phyloP scores from a whole-genome alignment of 92 coral and sea anemone genomes.

The Porites evermanni region DNA sequence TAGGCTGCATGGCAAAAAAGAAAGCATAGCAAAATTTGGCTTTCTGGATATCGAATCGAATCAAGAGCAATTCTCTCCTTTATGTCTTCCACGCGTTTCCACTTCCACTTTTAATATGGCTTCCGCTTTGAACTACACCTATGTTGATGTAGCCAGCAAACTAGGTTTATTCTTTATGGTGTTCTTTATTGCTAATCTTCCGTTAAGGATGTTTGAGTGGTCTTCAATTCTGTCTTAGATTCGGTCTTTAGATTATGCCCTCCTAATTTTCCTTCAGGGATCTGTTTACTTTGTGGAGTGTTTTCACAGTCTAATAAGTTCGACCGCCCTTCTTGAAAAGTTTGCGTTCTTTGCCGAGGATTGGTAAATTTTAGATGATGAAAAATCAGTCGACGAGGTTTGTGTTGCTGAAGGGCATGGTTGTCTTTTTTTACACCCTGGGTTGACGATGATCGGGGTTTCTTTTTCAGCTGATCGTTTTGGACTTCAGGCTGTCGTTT shows the following conservation, averaged over 20 bases:
- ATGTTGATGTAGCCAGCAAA: too few relatives aligned
- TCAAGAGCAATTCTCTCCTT: too few relatives aligned
- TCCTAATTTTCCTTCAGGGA: neutral
- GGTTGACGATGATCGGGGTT: neutral
- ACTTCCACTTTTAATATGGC: too few relatives aligned
- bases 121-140: too few relatives aligned
- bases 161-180: neutral
- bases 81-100: too few relatives aligned
- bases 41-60: too few relatives aligned
- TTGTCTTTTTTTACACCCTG: neutral
- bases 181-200: neutral
- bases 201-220: neutral
- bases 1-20: too few relatives aligned
- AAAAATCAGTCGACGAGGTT: neutral
- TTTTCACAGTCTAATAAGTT: too few relatives aligned
- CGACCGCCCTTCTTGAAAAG: neutral
- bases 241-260: neutral
- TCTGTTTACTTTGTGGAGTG: neutral
- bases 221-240: neutral
- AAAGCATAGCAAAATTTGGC: too few relatives aligned
- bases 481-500: neutral
- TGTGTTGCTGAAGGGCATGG: neutral
- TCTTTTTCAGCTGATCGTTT: neutral
- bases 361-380: slow-evolving; percentile 6
- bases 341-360: neutral